Evolutionary conservation across 2,888 invertebrate species (phyloP), one percentile per base, ranked within the genome.

Genomic region (Drosophila subquinaria): DNA sequence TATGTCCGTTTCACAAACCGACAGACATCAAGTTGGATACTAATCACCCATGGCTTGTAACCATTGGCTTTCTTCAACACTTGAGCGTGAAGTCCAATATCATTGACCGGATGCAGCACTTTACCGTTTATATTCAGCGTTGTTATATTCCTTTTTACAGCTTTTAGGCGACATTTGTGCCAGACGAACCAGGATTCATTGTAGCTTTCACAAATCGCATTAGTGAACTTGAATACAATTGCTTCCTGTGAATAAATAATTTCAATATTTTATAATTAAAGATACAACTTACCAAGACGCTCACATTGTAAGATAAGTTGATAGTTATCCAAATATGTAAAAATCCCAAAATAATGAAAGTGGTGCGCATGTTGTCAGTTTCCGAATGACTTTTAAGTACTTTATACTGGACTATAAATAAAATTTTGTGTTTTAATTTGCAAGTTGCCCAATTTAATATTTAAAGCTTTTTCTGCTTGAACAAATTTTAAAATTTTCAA

Each of bases 111-210:
- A 35, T 75, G 27, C 1, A 69, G 11, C 0, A 81, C 4, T 4
- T 69, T 68, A 1, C 5, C 56, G 13, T 70, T 61, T 0, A 76
- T 3, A 15, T 74, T 79, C 0, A 79, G 36, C 2, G 30, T 38
- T 1, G 60, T 69, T 17, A 20, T 65, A 35, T 76, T 66, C 0
- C 79, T 69, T 20, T 13, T 64, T 0, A 81, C 27, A 0, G 75
- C 85, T 27, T 67, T 70, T 3, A 82, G n/a, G 1, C 73, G 75
- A 15, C 78, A 83, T 10, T 53, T 51, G 4, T 72, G 35, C 1
- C 76, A 35, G 4, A 27, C 3, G 0, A 81, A 4, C 81, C 74
- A 82, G 0, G 79, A 76, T 20, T 71, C 11, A n/a, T 82, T 82
- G 11, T 40, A 62, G n/a, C 55, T 50, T 8, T 60, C 11, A 13